phyloP scores from a whole-genome alignment of 2,113 vertebrate species.

The Bos indicus region DNA sequence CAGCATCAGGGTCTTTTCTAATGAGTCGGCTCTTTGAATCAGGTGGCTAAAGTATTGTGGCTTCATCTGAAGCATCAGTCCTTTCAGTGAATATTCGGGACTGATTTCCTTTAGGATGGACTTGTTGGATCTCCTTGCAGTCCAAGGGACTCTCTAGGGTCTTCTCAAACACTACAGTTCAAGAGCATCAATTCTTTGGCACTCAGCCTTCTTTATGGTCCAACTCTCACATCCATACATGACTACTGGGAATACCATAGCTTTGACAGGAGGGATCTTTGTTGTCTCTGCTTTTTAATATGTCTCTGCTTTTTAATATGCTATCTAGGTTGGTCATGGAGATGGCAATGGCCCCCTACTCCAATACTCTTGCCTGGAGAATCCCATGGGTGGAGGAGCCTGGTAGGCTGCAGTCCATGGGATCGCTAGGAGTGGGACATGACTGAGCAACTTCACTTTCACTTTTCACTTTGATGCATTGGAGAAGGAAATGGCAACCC shows the following conservation, averaged over 20 bases:
- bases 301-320: not conserved
- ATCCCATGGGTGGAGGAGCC: not conserved
- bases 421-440: rapidly evolving
- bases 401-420: not conserved
- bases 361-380: not conserved
- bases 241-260: not conserved
- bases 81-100: not conserved
- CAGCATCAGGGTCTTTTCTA: not conserved
- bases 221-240: not conserved
- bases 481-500: not conserved
- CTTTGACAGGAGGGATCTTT: not conserved
- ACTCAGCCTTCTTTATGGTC: not conserved
- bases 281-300: not conserved
- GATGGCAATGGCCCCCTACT: not conserved
- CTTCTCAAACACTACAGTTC: not conserved
- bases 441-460: not conserved
- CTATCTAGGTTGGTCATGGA: not conserved
- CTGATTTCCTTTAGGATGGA: not conserved
- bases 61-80: not conserved
- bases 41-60: not conserved
- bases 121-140: not conserved
- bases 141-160: not conserved
- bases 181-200: not conserved
- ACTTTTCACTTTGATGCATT: not conserved
- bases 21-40: not conserved